phyloP scores from a whole-genome alignment of 2,888 invertebrate species.

The Meiosimyza platycephala region DNA sequence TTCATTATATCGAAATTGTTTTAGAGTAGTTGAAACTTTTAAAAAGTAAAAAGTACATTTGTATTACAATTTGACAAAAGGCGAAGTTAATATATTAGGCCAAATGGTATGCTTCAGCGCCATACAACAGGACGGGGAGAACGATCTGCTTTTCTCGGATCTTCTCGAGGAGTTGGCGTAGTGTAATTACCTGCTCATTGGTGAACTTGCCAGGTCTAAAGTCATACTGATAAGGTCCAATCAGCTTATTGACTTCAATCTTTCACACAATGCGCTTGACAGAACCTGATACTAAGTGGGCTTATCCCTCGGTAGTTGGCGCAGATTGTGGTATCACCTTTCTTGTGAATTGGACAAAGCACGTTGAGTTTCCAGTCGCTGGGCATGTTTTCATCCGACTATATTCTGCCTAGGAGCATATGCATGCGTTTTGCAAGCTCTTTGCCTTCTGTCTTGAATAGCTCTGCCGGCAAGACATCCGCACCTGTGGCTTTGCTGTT shows the following conservation, averaged over 20 bases:
- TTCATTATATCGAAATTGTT: not conserved
- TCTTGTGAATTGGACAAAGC: slow-evolving; percentile 23
- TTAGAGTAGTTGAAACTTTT: not conserved
- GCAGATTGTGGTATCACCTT: slow-evolving; percentile 15
- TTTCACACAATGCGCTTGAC: not conserved
- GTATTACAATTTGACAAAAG: not conserved
- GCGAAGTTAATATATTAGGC: no score
- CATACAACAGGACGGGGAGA: no score
- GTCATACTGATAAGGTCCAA: no score
- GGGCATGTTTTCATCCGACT: slow-evolving; percentile 2
- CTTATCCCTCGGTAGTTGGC: slow-evolving; percentile 27
- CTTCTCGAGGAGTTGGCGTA: no score
- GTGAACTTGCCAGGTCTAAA: no score
- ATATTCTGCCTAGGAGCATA: no score
- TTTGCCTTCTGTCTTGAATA: not conserved
- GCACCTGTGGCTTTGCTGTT: not conserved
- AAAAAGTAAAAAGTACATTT: not conserved
- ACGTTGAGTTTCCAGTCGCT: slow-evolving; percentile 4
- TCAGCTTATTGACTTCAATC: no score
- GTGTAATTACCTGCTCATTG: no score
- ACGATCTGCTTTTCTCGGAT: no score
- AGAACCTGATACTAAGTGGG: no score
- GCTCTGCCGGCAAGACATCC: not conserved
- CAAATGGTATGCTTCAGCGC: no score
- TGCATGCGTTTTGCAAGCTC: not conserved